Evolutionary conservation across 2,888 invertebrate genomes (phyloP).

Genomic region (Eupithecia subumbrata): DNA sequence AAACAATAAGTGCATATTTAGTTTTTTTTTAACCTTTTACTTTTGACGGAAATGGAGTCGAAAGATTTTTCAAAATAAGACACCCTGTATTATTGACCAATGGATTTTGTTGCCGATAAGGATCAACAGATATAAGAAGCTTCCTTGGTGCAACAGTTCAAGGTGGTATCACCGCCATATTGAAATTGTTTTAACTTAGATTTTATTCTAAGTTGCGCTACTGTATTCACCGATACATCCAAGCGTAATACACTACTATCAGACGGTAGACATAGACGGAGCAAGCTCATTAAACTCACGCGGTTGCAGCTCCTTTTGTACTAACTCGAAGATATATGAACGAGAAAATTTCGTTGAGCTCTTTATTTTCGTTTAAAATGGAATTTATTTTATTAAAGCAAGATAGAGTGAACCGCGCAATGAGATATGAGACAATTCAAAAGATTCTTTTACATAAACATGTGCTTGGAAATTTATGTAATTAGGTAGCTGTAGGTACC

Average conservation of each 20-base stretch:
- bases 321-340: constrained; percentile 51
- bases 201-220: background rate
- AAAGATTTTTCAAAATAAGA: no score
- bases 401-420: constrained; percentile 10
- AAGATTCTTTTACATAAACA: background rate
- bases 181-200: no score
- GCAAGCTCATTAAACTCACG: constrained; percentile 66
- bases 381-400: constrained; percentile 29
- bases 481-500: background rate
- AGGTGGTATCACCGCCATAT: no score
- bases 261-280: constrained; percentile 57
- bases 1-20: no score
- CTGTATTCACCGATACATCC: constrained; percentile 20
- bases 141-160: no score
- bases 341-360: constrained; percentile 46
- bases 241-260: constrained; percentile 52
- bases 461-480: background rate
- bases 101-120: no score
- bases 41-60: no score
- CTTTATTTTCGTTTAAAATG: constrained; percentile 33
- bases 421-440: constrained; percentile 7
- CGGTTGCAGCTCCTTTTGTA: constrained; percentile 58
- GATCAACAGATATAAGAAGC: no score
- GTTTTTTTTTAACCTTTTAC: no score
- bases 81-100: no score